Base-by-base conservation (phyloP, 92 coral and sea anemone genomes). In the Zoanthus gigantus region DNA sequence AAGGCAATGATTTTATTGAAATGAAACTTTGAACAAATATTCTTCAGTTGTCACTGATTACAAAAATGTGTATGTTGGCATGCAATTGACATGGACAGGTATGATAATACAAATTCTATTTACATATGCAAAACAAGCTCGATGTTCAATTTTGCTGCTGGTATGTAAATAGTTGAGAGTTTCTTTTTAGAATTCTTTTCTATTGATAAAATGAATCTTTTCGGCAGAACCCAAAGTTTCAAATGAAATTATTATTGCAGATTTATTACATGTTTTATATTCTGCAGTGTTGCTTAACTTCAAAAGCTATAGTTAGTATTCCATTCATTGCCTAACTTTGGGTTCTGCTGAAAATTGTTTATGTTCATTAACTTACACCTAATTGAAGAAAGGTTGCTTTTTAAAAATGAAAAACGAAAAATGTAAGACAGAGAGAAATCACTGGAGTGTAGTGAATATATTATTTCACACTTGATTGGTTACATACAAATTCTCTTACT, bases 51-150 rank as follows among this genome's bases (percentile, higher is more conserved):
- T 73, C 56, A 73, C 77, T 15, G 77, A 73, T 73, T 73, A 44
- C 74, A 73, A 73, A 73, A 73, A 73, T 73, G 77, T 72, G 77
- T 72, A 9, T 72, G 52, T 72, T 72, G 77, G 45, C 54, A 73
- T 73, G 77, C 12, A 73, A 15, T 73, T 73, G 56, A 44, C 74
- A 73, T 44, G 77, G 44, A 7, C 77, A 73, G 77, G 77, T 15
- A 47, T 73, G 77, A 73, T 42, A 44, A 32, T 73, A 73, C 31
- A 73, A 73, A 37, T 73, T 29, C 50, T 73, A 73, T 37, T 73
- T 44, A 73, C 28, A n/a, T 73, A 13, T 71, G 77, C 77, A 73
- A 15, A 73, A 73, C 56, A 47, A 73, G 54, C 77, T 44, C 52
- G 10, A 16, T 7, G 11, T 73, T 73, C 54, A 11, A 73, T 73